Evolutionary conservation across 2,113 vertebrate species (phyloP).

Genomic region (Hucho hucho): DNA sequence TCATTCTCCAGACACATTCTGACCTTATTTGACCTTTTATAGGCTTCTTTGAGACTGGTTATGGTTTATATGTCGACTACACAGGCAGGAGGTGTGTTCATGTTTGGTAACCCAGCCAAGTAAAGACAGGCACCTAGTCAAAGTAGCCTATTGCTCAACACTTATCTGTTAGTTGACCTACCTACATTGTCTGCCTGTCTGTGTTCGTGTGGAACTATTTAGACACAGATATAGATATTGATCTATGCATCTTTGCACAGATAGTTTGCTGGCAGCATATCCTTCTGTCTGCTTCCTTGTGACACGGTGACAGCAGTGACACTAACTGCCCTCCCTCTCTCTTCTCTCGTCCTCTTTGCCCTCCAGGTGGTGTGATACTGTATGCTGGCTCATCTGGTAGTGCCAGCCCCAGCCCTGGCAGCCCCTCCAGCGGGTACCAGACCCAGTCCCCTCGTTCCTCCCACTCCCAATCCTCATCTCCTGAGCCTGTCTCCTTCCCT

Average conservation of each 20-base stretch:
- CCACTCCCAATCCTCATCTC: slow-evolving; percentile 76
- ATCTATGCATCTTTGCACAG: slow-evolving; percentile 22
- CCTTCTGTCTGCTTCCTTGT: background rate
- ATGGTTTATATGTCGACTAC: too few species aligned
- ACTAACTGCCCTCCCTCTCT: background rate
- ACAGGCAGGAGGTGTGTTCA: too few species aligned
- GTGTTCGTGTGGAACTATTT: background rate
- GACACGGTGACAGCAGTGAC: background rate
- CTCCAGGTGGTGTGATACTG: slow-evolving; percentile 74
- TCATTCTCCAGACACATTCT: too few species aligned
- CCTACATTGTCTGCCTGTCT: background rate
- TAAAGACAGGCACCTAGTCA: slow-evolving; percentile 15
- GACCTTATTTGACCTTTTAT: too few species aligned
- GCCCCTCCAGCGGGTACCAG: slow-evolving; percentile 80
- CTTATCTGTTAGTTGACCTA: slow-evolving; percentile 12
- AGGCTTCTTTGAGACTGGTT: too few species aligned
- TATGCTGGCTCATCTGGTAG: slow-evolving; percentile 76
- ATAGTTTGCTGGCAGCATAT: background rate
- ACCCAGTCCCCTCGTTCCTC: slow-evolving; percentile 74
- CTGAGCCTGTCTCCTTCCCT: slow-evolving; percentile 72
- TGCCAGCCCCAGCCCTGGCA: slow-evolving; percentile 76
- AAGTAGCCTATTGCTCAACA: slow-evolving; percentile 46
- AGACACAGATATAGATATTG: slow-evolving; percentile 21
- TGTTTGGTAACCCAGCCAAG: too few species aligned
- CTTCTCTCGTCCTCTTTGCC: slow-evolving; percentile 13